phyloP scores from a whole-genome alignment of 2,797 vertebrate genomes.

The Malacoraja senta region DNA sequence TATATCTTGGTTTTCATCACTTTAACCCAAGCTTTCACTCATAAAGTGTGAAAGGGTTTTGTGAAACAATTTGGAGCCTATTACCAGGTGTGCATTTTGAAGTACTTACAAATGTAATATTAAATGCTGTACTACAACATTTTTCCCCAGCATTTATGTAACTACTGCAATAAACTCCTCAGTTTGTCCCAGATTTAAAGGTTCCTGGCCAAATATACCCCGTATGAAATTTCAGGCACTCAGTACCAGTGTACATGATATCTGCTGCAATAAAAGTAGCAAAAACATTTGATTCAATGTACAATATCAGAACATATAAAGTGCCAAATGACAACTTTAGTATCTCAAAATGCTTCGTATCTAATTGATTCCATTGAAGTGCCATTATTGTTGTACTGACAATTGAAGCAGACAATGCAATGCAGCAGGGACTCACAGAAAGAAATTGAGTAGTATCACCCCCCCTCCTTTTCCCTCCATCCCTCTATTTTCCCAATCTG shows the following conservation, averaged over 20 bases:
- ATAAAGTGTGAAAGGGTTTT: neutral
- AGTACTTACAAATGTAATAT: neutral
- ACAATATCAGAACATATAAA: neutral
- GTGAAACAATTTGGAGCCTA: slow-evolving; percentile 11
- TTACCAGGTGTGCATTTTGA: neutral
- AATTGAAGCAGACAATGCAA: neutral
- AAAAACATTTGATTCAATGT: neutral
- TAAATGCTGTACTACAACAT: neutral
- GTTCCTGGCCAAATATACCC: neutral
- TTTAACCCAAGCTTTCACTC: neutral
- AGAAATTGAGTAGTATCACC: neutral
- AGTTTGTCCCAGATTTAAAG: neutral
- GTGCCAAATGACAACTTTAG: neutral
- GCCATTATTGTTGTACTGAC: neutral
- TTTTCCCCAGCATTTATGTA: neutral
- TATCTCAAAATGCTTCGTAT: neutral
- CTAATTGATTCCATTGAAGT: neutral
- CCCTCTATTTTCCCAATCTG: no score
- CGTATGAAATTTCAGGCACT: neutral
- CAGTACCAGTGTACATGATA: neutral
- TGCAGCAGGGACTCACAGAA: neutral
- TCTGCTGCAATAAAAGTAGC: neutral
- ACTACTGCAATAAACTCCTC: neutral
- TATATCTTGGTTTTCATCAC: slow-evolving; percentile 1
- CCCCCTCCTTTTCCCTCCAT: no score